Conservation (phyloP, 2,888 invertebrate species). For the Leptura quadrifasciata region DNA sequence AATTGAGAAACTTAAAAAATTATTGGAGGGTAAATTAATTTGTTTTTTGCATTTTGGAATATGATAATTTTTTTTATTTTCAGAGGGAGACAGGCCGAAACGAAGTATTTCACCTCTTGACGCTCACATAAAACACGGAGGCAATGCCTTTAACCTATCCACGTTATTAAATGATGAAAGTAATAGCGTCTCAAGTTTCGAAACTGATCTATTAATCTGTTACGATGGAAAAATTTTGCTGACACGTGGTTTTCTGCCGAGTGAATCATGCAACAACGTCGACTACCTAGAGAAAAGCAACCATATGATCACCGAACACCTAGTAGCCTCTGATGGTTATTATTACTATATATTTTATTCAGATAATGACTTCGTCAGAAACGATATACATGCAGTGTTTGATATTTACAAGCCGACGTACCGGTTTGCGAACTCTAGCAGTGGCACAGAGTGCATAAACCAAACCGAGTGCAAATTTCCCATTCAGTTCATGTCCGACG, state of each 20-base stretch:
- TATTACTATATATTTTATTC: conserved; percentile 94
- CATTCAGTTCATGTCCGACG: conserved; percentile 83
- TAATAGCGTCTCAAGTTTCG: conserved; percentile 89
- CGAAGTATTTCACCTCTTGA: conserved; percentile 74
- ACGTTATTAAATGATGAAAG: conserved; percentile 76
- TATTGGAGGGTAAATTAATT: conserved; percentile 45
- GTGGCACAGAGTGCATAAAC: conserved; percentile 84
- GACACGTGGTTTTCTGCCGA: conserved; percentile 82
- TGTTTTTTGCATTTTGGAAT: neutral
- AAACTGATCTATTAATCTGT: conserved; percentile 84
- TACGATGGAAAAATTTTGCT: conserved; percentile 86
- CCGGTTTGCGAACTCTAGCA: conserved; percentile 82
- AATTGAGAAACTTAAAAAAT: conserved; percentile 44
- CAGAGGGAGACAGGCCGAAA: conserved; percentile 45
- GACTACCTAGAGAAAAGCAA: conserved; percentile 82
- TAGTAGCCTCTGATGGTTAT: conserved; percentile 86
- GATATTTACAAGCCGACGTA: conserved; percentile 91
- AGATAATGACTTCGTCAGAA: conserved; percentile 86
- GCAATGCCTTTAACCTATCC: conserved; percentile 80
- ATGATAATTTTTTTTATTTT: conserved; percentile 1
- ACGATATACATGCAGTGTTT: conserved; percentile 89
- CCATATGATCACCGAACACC: conserved; percentile 82
- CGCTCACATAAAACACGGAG: conserved; percentile 86
- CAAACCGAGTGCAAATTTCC: conserved; percentile 86
- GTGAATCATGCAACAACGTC: conserved; percentile 81